Evolutionary conservation across 2,797 vertebrate species (phyloP), one percentile per base, ranked within the genome.

Genomic region (Mallotus villosus): DNA sequence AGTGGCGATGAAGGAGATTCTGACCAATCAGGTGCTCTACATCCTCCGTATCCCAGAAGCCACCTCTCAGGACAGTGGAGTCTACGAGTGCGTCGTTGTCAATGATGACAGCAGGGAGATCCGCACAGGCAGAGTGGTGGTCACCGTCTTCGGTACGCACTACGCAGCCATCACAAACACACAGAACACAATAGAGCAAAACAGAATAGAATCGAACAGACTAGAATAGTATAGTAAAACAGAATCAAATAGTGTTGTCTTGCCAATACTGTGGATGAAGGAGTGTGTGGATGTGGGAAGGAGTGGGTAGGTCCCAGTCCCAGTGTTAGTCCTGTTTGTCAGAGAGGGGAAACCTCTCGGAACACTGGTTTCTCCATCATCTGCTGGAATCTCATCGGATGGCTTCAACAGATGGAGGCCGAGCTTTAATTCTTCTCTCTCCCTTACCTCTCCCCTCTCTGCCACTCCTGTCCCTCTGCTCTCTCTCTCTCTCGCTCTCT

Each of bases 41-140:
- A 96, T 92, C 2, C 85, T 99, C 81, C 93, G 78, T 2, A 88
- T 99, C 86, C 91, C 89, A 1, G 83, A 91, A 71, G 95, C 95
- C 72, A 90, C 94, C 0, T 78, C 93, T 77, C 91, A 94, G 79
- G 98, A 99, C 88, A 93, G 93, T 0, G 97, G 98, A 32, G 88
- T 87, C 51, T 99, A 99, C 2, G 94, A 97, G 78, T 99, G 98
- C 80, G 92, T 92, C 6, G 89, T 96, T 79, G 92, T 88, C 1
- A 90, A 95, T 63, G 80, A 86, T 51, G 78, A 82, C 63, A 93
- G 85, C 67, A 87, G 93, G 55, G 85, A 91, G 70, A 94, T 93
- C 79, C 88, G 91, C 81, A 93, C 88, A 61, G 88, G 92, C 91
- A 94, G 74, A 37, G 91, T 92, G 82, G 86, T 90, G 55, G 91